Percentiles rank a stretch among this genome's conserved stretches.
These are phyloP conservation scores for Frankliniella intonsa DNA, from an alignment of 2,888 invertebrate genomes.

Conservation along the genomic window DNA sequence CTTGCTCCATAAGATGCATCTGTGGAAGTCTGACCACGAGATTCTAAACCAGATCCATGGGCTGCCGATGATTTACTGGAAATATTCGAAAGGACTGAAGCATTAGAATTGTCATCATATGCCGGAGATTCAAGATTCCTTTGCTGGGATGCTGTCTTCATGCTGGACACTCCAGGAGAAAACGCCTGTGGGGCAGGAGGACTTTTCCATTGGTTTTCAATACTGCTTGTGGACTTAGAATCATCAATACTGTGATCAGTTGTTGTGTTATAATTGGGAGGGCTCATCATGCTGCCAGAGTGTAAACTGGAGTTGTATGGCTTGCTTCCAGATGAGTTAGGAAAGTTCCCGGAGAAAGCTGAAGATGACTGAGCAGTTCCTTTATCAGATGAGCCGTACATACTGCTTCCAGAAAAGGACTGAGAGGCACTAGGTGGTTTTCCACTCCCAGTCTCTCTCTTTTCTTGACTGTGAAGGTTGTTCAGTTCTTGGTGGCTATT, in stretches of 20 bases:
- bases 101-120: background rate
- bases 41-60: background rate
- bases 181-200: background rate
- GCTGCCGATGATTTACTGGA: slow-evolving; percentile 26
- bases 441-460: background rate
- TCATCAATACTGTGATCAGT: background rate
- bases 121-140: slow-evolving; percentile 8
- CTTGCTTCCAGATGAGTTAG: background rate
- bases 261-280: background rate
- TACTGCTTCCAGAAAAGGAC: background rate
- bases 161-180: background rate
- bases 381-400: background rate
- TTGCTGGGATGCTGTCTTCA: background rate
- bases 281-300: background rate
- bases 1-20: slow-evolving; percentile 22
- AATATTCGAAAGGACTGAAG: slow-evolving; percentile 22
- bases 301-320: background rate
- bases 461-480: background rate
- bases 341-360: background rate
- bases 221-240: background rate
- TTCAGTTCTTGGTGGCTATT: background rate
- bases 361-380: background rate
- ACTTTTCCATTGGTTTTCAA: slow-evolving; percentile 10
- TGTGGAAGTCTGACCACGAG: background rate
- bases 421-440: background rate